Base-by-base conservation (phyloP, 2,888 invertebrate genomes). In the Synergus japonicus region DNA sequence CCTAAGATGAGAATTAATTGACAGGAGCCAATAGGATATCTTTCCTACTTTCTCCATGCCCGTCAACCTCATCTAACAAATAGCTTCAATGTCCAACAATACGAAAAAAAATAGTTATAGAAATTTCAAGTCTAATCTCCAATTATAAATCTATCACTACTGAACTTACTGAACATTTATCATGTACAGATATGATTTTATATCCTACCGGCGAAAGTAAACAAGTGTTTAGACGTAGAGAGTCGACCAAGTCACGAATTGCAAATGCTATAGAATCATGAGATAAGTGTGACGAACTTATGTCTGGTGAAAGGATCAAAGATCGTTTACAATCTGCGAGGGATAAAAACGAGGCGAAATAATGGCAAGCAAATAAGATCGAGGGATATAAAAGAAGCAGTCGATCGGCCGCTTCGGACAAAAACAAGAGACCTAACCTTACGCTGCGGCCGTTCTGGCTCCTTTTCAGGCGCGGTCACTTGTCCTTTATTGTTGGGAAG, bases 341-440 rank as follows among this genome's bases (percentile, higher is more conserved):
- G 29, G 29, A 37, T 54, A 3, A 73, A 49, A 37, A 54, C 9
- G 10, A 73, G 54, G 29, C 29, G 49, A 46, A 69, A 49, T n/a
- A 73, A 54, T 37, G n/a, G 46, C 49, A 54, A n/a, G 73, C 49
- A 49, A 54, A 73, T 73, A 37, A 73, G 10, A 46, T 54, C n/a
- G n/a, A 54, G 37, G 37, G 9, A 73, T 54, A 54, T 37, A 37
- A 49, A 73, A 69, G n/a, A 15, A 54, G 73, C 46, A 69, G 46
- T 13, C 49, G n/a, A 49, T 54, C 37, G 37, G 37, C 37, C 5
- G 37, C 73, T 22, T 54, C 37, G 37, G 73, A 73, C 73, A 73
- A 73, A 73, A 73, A 73, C 73, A 73, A 73, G 73, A 54, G 49
- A 73, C 73, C 73, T 73, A 73, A 73, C 73, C 73, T 73, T 73